phyloP scores from a whole-genome alignment of 2,888 invertebrate species.

The Nomada flava region DNA sequence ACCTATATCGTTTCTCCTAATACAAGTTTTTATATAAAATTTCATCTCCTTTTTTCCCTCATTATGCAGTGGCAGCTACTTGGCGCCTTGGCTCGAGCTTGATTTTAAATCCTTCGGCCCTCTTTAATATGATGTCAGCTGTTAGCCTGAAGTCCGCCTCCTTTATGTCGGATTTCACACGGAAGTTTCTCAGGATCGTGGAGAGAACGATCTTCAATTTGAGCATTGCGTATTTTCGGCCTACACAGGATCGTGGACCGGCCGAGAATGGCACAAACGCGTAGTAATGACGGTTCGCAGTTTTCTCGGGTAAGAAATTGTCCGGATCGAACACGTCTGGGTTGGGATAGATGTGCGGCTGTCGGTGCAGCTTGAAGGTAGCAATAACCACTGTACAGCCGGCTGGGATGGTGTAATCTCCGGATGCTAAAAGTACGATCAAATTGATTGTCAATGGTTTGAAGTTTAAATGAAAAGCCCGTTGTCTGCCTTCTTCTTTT shows the following conservation, averaged over 20 bases:
- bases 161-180: constrained; percentile 87
- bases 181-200: constrained; percentile 89
- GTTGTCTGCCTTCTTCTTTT: too few relatives aligned
- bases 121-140: constrained; percentile 90
- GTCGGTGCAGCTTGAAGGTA: constrained; percentile 89
- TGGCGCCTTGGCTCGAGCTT: constrained; percentile 78
- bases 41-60: background rate
- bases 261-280: constrained; percentile 93
- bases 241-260: constrained; percentile 92
- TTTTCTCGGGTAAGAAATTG: constrained; percentile 91
- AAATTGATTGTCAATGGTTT: background rate
- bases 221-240: constrained; percentile 92
- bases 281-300: constrained; percentile 91
- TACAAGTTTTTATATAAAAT: background rate
- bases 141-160: constrained; percentile 89
- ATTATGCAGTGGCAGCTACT: constrained; percentile 64
- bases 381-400: constrained; percentile 89
- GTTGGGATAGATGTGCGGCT: constrained; percentile 88
- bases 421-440: constrained; percentile 85
- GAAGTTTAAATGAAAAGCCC: background rate
- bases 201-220: constrained; percentile 91
- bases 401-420: constrained; percentile 88
- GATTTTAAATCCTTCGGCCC: constrained; percentile 89
- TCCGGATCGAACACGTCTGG: constrained; percentile 91
- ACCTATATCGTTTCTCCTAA: background rate